Conservation (phyloP, 1,140 invertebrate species). For the Hestina assimilis region DNA sequence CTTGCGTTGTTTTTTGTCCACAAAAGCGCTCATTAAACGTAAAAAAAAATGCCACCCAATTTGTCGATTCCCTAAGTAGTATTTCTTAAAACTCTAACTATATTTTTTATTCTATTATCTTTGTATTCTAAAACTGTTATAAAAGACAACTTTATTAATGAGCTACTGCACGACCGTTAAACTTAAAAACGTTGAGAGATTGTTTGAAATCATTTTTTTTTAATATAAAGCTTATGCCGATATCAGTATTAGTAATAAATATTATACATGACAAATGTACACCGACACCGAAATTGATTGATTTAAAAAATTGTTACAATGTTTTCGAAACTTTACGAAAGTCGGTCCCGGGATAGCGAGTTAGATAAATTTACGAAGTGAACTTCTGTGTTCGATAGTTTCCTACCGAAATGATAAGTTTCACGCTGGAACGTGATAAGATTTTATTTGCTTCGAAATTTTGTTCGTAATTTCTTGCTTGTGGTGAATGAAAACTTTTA, state of each 20-base stretch:
- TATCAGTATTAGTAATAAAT: too few species aligned
- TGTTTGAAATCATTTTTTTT: too few species aligned
- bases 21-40: not conserved
- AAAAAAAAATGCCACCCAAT: not conserved
- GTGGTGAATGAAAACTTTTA: not conserved
- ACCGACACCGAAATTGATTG: not conserved
- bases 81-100: too few species aligned
- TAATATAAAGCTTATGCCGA: too few species aligned
- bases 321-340: constrained; percentile 5
- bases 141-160: too few species aligned
- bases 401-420: constrained; percentile 14
- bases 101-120: too few species aligned
- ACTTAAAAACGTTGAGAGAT: too few species aligned
- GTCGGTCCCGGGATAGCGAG: constrained; percentile 1
- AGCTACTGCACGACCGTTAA: too few species aligned
- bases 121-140: too few species aligned
- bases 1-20: not conserved
- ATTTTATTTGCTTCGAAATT: constrained; percentile 8
- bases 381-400: constrained; percentile 20
- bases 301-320: constrained; percentile 2
- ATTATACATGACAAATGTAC: too few species aligned
- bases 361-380: constrained; percentile 19
- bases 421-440: constrained; percentile 19
- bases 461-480: not conserved
- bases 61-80: not conserved